Evolutionary conservation across 1,140 invertebrate genomes (phyloP), one percentile per base, ranked within the genome.

Genomic region (Paramacrobiotus metropolitanus): DNA sequence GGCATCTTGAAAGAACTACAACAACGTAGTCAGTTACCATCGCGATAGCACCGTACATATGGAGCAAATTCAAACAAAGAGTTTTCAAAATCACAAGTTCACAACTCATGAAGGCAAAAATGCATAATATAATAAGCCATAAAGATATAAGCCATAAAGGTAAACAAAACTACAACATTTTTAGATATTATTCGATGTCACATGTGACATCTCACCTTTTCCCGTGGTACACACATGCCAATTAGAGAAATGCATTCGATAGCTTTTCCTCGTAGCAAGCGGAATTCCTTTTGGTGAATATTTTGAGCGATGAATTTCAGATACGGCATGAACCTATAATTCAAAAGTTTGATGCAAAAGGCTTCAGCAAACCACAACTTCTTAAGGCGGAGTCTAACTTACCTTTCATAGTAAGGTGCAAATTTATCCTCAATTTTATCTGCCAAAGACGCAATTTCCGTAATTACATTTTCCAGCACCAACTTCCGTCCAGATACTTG

Each of bases 221-320:
- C 90, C 59, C 83, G 79, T 4, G 94, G 94, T 60, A 99, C 95
- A 64, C 94, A 94, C 64, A 98, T 76, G 21, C 92, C 95, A 72
- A 99, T 98, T 29, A 99, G 77, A 71, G 90, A 95, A 30, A 98
- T 90, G 71, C 95, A 99, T 74, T 99, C 95, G 66, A 97, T 96
- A 0, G 90, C 91, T 74, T 96, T 96, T 18, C 82, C 93, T 59
- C 94, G 78, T 2, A 97, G 76, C 70, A 96, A 77, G 68, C 87
- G 84, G 28, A 94, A 76, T 68, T 95, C 87, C 28, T 83, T 79
- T 1, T 82, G 82, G 64, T 81, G 88, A 1, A 91, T 90, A 75
- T 96, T 89, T 70, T 89, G 80, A 66, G 97, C 93, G 44, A 99
- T 97, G 69, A 89, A 96, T 72, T 97, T 98, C 29, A 99, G 77